Conservation (phyloP, 2,113 vertebrate species). For the Piprites chloris region DNA sequence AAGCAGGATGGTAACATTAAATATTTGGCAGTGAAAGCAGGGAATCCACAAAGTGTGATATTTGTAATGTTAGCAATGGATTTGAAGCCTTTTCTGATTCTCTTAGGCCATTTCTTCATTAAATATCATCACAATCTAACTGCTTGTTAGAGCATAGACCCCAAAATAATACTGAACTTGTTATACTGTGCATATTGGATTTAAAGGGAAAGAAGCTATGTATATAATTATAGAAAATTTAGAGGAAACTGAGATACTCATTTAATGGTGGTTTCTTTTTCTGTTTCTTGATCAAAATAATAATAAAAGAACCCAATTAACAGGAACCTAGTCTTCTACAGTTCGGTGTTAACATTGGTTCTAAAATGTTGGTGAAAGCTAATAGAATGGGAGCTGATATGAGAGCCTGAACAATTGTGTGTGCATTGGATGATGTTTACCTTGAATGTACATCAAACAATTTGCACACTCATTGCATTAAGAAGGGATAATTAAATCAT, state of each 20-base stretch:
- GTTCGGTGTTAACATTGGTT: neutral
- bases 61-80: conserved; percentile 35
- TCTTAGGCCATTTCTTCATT: conserved; percentile 1
- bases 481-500: neutral
- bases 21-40: neutral
- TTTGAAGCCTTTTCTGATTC: conserved; percentile 40
- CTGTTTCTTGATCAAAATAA: neutral
- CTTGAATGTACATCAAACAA: neutral
- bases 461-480: neutral
- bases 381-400: neutral
- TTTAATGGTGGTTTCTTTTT: neutral
- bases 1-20: neutral
- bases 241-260: neutral
- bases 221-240: neutral
- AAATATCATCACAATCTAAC: conserved; percentile 27
- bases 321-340: neutral
- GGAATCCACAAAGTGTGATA: conserved; percentile 37
- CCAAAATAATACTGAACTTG: neutral
- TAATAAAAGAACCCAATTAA: neutral
- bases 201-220: neutral
- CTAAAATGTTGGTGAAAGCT: neutral
- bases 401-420: neutral
- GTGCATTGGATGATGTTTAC: neutral
- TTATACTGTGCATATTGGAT: neutral
- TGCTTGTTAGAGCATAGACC: neutral